Evolutionary conservation across 2,113 vertebrate species (phyloP).

Genomic region (Neopipo cinnamomea): DNA sequence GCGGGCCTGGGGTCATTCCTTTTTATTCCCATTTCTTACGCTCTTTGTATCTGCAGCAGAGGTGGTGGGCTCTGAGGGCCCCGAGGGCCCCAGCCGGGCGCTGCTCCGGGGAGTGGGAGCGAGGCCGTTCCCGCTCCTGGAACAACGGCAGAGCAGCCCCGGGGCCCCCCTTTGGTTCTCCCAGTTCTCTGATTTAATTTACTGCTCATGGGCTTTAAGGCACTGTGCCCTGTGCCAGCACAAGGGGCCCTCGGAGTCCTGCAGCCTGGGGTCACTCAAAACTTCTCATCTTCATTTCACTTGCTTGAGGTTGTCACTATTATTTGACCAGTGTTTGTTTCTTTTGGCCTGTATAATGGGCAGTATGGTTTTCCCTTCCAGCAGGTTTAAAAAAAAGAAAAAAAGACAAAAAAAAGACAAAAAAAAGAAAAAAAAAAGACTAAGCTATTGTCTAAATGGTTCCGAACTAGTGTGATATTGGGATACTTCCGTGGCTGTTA

Average conservation of each 20-base stretch:
- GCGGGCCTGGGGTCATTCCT: neutral
- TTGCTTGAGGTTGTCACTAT: constrained; percentile 46
- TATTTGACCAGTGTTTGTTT: constrained; percentile 27
- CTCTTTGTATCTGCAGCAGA: constrained; percentile 1
- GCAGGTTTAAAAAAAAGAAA: neutral
- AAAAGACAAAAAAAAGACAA: neutral
- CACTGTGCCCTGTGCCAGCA: neutral
- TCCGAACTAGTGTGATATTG: constrained; percentile 48
- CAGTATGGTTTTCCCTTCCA: constrained; percentile 16
- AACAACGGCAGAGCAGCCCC: neutral
- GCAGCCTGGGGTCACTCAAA: neutral
- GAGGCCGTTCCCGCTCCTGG: neutral
- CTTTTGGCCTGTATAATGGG: constrained; percentile 17
- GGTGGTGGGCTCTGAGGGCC: neutral
- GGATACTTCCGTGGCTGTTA: constrained; percentile 57
- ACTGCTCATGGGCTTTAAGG: neutral
- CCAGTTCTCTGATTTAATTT: neutral
- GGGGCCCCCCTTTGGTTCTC: neutral
- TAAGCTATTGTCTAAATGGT: constrained; percentile 42
- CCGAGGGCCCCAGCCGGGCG: neutral
- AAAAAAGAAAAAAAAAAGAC: neutral
- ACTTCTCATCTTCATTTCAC: constrained; percentile 37
- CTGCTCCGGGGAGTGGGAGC: neutral
- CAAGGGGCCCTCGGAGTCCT: neutral
- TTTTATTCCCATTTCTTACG: constrained; percentile 41